Conservation (phyloP, 2,113 vertebrate species). For the Pituophis catenifer region DNA sequence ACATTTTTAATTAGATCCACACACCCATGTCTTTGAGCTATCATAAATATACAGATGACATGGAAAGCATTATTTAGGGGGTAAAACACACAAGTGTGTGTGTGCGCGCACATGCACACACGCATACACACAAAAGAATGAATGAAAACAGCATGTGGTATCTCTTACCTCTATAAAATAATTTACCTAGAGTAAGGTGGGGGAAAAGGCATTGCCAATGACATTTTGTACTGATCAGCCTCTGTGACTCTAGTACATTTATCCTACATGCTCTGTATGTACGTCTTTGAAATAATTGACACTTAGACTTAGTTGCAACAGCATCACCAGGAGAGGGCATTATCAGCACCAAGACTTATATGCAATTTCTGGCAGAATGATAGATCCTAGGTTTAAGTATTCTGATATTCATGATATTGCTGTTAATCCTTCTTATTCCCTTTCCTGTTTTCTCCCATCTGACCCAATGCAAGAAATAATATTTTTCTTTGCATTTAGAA, state of each 20-base stretch:
- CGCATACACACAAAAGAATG: slow-evolving; percentile 42
- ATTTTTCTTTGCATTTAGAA: background rate
- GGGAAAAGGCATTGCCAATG: background rate
- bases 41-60: slow-evolving; percentile 97
- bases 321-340: slow-evolving; percentile 75
- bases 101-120: slow-evolving; percentile 21
- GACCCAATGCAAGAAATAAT: background rate
- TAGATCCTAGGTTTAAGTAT: slow-evolving; percentile 57
- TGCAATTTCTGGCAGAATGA: slow-evolving; percentile 55
- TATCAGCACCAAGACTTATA: slow-evolving; percentile 56
- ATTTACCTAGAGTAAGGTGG: slow-evolving; percentile 64
- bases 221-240: slow-evolving; percentile 31
- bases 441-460: background rate
- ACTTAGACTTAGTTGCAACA: slow-evolving; percentile 36
- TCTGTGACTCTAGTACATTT: slow-evolving; percentile 33
- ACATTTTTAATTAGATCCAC: slow-evolving; percentile 99
- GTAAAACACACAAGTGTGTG: slow-evolving; percentile 31
- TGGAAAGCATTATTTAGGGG: slow-evolving; percentile 83
- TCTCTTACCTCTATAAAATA: slow-evolving; percentile 71
- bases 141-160: slow-evolving; percentile 37
- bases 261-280: slow-evolving; percentile 3
- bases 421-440: slow-evolving; percentile 48
- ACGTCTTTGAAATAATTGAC: slow-evolving; percentile 46
- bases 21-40: slow-evolving; percentile 98
- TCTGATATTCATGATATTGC: slow-evolving; percentile 30